A percentile compares a stretch with the other conserved stretches of the same genome.
Conservation (phyloP, 2,113 vertebrate species). For the Buteo buteo region DNA sequence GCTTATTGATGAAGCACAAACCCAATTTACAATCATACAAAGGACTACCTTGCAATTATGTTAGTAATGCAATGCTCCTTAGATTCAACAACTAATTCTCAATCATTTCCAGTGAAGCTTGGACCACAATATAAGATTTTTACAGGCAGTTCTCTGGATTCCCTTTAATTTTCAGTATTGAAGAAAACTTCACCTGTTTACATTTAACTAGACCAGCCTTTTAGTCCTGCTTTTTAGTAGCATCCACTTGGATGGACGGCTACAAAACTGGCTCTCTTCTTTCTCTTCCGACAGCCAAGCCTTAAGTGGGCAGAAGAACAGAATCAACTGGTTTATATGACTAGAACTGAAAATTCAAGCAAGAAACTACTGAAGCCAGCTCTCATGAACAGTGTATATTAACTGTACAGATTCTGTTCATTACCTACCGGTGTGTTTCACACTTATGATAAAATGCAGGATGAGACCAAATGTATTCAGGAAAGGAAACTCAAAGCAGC, state of each 20-base stretch:
- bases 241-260: neutral
- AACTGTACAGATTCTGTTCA: neutral
- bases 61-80: constrained; percentile 80
- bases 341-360: neutral
- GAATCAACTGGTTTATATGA: neutral
- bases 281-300: neutral
- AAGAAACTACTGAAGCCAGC: neutral
- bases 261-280: neutral
- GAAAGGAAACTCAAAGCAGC: neutral
- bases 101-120: constrained; percentile 26
- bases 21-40: constrained; percentile 89
- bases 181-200: neutral
- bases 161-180: neutral
- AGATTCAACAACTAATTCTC: constrained; percentile 82
- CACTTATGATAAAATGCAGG: neutral
- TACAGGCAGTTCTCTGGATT: neutral
- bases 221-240: neutral
- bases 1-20: constrained; percentile 89
- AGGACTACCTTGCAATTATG: constrained; percentile 85
- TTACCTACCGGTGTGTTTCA: neutral
- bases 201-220: neutral
- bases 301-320: neutral
- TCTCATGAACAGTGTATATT: neutral
- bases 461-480: neutral
- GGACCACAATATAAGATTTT: neutral